A percentile compares a stretch with the other conserved stretches of the same genome.
Evolutionary conservation across 2,113 vertebrate genomes (phyloP).

Genomic region (Cinclus mexicanus): DNA sequence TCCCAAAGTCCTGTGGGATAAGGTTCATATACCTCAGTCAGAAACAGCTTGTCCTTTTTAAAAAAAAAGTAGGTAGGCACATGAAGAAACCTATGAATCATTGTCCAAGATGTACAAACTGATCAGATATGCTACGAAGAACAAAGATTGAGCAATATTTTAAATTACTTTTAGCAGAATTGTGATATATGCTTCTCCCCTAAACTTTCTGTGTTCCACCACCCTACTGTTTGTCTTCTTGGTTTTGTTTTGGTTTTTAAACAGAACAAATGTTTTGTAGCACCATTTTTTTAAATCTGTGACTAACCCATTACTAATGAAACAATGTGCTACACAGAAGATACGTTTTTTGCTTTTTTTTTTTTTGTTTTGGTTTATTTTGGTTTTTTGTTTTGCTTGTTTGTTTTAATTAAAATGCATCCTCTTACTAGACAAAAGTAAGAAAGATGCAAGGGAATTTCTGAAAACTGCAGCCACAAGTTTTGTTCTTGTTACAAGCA

Average conservation of each 20-base stretch:
- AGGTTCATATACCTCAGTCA: neutral
- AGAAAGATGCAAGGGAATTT: neutral
- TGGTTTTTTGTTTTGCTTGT: neutral
- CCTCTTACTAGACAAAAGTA: neutral
- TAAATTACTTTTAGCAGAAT: neutral
- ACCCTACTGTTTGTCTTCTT: fast-evolving
- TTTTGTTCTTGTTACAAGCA: neutral
- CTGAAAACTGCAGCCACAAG: neutral
- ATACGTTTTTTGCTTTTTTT: neutral
- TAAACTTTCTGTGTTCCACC: neutral
- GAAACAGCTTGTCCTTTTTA: neutral
- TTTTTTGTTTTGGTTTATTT: neutral
- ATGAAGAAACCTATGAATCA: neutral
- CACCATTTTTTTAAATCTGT: neutral
- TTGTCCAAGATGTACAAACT: neutral
- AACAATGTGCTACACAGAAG: neutral
- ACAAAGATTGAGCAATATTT: neutral
- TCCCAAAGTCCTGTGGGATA: slow-evolving; percentile 7
- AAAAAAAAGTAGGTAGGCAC: neutral
- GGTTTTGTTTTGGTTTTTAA: neutral
- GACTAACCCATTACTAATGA: neutral
- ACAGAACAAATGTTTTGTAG: neutral
- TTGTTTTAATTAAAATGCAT: neutral
- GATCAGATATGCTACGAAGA: neutral
- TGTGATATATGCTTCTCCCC: neutral